Base-by-base conservation (phyloP, 2,888 invertebrate genomes). In the Nomada lathburiana region DNA sequence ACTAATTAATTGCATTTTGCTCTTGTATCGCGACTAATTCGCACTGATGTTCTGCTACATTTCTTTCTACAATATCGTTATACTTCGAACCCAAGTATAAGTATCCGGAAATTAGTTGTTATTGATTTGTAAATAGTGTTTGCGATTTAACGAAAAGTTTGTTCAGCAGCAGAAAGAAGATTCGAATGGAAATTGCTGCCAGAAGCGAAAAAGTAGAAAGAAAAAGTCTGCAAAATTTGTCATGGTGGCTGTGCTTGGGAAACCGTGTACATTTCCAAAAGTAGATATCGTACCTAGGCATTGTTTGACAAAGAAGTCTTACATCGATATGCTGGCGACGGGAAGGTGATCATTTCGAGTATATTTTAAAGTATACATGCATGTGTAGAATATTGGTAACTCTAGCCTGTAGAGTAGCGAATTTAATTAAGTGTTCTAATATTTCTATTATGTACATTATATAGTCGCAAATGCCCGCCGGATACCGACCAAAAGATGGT, bases 241-340 rank as follows among this genome's bases (percentile, higher is more conserved):
- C 2, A 88, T 68, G 18, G 83, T 91, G 10, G 53, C 85, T 9
- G 75, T 92, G 4, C 85, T 75, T 62, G 86, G 89, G 13, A 88
- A 91, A 80, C 85, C 88, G 29, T 92, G 91, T n/a, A 76, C 67
- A 55, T 44, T 89, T 5, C 83, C 84, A 9, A 92, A 89, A 77
- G 16, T 65, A 20, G 87, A 88, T 65, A 82, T 81, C 1, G 82
- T 91, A 69, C 92, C 92, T 5, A 87, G 93, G 5, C 88, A 92
- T 57, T 89, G 89, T 68, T 64, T 93, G 42, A 83, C 90, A n/a
- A 92, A 90, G 70, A 50, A 90, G 53, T 89, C 91, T 44, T 89
- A 93, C 84, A 71, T 92, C 7, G 74, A 92, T 4, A 59, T 90
- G 57, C 83, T 93, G 42, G 88, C 93, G 2, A 86, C 84, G 0